Conservation (phyloP, 1,140 invertebrate species). For the Chionoecetes opilio region DNA sequence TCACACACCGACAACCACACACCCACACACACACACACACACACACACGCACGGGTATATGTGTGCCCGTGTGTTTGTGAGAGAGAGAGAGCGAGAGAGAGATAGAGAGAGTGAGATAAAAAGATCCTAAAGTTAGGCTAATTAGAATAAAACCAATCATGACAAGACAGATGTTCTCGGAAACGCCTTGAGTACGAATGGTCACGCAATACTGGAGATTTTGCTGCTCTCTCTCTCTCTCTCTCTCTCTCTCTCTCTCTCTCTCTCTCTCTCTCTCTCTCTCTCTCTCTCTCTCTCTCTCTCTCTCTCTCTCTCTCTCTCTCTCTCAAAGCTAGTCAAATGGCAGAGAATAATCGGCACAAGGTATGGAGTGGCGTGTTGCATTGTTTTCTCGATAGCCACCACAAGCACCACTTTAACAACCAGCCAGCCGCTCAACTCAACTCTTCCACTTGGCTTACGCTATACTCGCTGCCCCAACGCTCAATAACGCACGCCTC, state of each 20-base stretch:
- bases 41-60: background rate
- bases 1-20: background rate
- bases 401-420: too few species aligned
- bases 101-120: background rate
- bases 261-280: background rate
- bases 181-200: background rate
- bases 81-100: constrained; percentile 7
- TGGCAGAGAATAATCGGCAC: too few species aligned
- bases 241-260: background rate
- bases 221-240: background rate
- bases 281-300: constrained; percentile 24
- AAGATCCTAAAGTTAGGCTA: background rate
- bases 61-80: background rate
- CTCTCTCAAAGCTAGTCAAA: background rate
- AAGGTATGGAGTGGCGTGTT: too few species aligned
- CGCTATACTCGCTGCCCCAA: too few species aligned
- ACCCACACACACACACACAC: background rate
- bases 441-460: too few species aligned
- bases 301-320: background rate
- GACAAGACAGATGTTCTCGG: background rate
- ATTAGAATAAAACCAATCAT: background rate
- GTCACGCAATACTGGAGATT: background rate
- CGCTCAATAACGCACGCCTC: too few species aligned
- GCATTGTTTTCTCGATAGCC: too few species aligned
- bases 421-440: too few species aligned